A percentile compares a stretch with the other conserved stretches of the same genome.
Conservation (phyloP, 1,140 invertebrate species). For the Penaeus vannamei region DNA sequence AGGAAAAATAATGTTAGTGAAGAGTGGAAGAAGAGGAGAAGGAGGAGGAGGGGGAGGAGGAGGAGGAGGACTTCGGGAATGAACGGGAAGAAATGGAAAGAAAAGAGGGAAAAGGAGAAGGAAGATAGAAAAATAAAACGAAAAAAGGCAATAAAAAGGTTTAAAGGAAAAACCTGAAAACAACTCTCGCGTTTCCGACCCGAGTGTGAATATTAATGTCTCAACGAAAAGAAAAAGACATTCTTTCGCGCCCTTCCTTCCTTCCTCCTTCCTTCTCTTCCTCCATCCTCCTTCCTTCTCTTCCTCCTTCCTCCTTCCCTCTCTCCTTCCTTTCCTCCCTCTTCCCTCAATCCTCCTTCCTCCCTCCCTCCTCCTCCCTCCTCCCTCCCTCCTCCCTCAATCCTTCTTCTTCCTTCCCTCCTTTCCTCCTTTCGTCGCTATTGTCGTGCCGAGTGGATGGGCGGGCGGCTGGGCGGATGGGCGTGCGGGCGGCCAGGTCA, state of each 20-base stretch:
- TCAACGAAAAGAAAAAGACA: too few relatives aligned
- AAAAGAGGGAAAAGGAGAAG: neutral
- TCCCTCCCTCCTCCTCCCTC: neutral
- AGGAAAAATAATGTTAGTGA: neutral
- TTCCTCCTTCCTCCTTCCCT: constrained; percentile 28
- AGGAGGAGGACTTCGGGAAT: constrained; percentile 12
- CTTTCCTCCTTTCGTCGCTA: neutral
- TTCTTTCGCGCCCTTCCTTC: too few relatives aligned
- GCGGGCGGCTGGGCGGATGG: too few relatives aligned
- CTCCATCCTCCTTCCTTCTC: neutral
- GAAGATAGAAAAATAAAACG: neutral
- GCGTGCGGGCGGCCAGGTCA: too few relatives aligned
- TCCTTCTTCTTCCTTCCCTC: neutral
- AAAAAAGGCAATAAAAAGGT: neutral
- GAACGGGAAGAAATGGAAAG: neutral
- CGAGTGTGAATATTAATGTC: too few relatives aligned
- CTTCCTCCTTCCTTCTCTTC: neutral
- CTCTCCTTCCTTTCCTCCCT: neutral
- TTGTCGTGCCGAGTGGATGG: too few relatives aligned
- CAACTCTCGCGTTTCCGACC: too few relatives aligned
- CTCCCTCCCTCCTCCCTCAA: neutral
- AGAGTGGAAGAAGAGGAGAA: neutral
- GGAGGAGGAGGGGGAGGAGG: constrained; percentile 15
- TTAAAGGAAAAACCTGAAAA: neutral
- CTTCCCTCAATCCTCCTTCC: neutral